These are phyloP conservation scores for Timema cristinae DNA, from an alignment of 2,888 invertebrate species.

Conservation along the genomic window DNA sequence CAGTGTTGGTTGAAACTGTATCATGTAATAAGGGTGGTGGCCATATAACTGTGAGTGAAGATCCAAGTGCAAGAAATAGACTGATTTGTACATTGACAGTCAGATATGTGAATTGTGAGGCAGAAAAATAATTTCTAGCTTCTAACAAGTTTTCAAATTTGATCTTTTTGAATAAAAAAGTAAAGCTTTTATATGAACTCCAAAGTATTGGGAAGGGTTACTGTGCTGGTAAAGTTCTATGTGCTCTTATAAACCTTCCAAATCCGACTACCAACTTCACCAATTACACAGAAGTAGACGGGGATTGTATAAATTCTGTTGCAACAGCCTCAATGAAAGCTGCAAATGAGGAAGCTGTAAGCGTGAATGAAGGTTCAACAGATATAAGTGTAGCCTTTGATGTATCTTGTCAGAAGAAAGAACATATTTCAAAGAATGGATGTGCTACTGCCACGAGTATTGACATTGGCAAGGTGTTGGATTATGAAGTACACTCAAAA, in stretches of 20 bases:
- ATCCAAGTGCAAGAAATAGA: neutral
- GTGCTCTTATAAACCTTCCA: slow-evolving; percentile 2
- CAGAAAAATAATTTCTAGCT: neutral
- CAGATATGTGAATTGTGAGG: neutral
- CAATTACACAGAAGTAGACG: neutral
- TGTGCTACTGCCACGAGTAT: neutral
- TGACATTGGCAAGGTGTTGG: slow-evolving; percentile 9
- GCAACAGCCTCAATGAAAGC: slow-evolving; percentile 1
- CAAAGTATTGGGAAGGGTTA: slow-evolving; percentile 2
- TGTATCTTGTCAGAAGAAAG: neutral
- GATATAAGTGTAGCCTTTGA: slow-evolving; percentile 9
- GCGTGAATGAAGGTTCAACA: neutral
- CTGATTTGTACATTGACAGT: neutral
- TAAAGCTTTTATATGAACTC: neutral
- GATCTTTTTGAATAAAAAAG: neutral
- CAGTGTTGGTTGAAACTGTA: neutral
- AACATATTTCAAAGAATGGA: neutral
- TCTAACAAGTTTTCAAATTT: neutral
- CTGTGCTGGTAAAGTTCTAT: neutral
- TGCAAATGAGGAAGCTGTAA: slow-evolving; percentile 4
- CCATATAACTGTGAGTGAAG: neutral
- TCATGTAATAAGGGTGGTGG: neutral
- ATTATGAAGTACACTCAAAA: slow-evolving; percentile 3
- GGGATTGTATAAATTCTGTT: neutral
- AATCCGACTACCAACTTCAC: neutral